These are phyloP conservation scores for Meloidogyne exigua DNA, from an alignment of 1,140 invertebrate species.

Conservation along the genomic window DNA sequence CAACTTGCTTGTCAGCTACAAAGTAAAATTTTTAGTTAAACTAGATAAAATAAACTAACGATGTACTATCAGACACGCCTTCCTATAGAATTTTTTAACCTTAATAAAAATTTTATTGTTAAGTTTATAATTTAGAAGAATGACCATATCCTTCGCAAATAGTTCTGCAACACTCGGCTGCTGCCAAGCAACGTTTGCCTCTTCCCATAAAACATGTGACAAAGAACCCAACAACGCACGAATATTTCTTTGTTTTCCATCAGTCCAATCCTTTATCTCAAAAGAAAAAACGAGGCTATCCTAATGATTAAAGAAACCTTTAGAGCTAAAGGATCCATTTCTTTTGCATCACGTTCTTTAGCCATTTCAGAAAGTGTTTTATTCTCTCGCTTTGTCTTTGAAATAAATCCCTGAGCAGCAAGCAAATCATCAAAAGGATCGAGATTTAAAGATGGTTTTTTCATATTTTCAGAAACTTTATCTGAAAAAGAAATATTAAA, in stretches of 20 bases:
- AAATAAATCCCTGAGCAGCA: slow-evolving; percentile 48
- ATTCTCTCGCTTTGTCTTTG: slow-evolving; percentile 38
- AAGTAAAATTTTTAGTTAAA: slow-evolving; percentile 78
- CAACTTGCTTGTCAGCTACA: slow-evolving; percentile 76
- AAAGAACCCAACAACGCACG: slow-evolving; percentile 88
- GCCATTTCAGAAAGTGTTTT: slow-evolving; percentile 50
- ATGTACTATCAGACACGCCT: slow-evolving; percentile 79
- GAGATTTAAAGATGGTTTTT: not conserved
- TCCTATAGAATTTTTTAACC: slow-evolving; percentile 85
- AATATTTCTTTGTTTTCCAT: slow-evolving; percentile 94
- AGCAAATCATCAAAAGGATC: slow-evolving; percentile 55
- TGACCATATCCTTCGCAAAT: slow-evolving; percentile 71
- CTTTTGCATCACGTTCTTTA: slow-evolving; percentile 42
- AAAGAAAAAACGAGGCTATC: not conserved
- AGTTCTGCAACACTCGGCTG: slow-evolving; percentile 89
- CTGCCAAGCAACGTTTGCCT: slow-evolving; percentile 77
- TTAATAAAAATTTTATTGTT: slow-evolving; percentile 23
- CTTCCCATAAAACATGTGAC: slow-evolving; percentile 89
- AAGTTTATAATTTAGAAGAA: slow-evolving; percentile 73
- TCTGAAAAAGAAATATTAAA: not conserved
- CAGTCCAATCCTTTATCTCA: slow-evolving; percentile 77
- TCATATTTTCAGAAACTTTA: not conserved
- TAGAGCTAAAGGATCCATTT: slow-evolving; percentile 50
- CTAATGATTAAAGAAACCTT: slow-evolving; percentile 29
- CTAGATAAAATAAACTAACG: not conserved